Evolutionary conservation across 2,113 vertebrate species (phyloP), one percentile per base, ranked within the genome.

Genomic region (Chunga burmeisteri): DNA sequence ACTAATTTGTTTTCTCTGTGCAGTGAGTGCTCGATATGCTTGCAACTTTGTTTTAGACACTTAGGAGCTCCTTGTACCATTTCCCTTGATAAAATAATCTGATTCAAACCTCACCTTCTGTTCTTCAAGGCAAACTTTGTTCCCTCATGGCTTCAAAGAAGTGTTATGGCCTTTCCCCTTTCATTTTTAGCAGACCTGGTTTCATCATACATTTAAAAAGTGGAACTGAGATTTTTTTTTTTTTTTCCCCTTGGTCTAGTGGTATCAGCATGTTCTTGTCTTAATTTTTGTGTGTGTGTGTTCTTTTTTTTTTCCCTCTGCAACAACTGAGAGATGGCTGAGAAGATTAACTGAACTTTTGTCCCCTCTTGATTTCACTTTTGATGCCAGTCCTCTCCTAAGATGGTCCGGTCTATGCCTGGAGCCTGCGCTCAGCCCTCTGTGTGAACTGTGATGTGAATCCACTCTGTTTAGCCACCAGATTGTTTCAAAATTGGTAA

Each of bases 41-140:
- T 50, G 53, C 59, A 71, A 80, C 82, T 94, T 95, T 94, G 86
- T 56, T 95, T 87, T 68, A 93, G 81, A 42, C 38, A 68, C 65
- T 89, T 63, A 56, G 52, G 68, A 78, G 32, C 68, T 75, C 34
- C 80, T 86, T 62, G 56, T 34, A 20, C 49, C 61, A 5, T n/a
- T 79, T 88, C n/a, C 30, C n/a, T 92, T 47, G 17, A 47, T 47
- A 44, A 94, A 67, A 32, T 25, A 21, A 25, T 74, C 18, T 1
- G 6, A 26, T 66, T 86, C 80, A 85, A 77, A 7, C 65, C 46
- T 87, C 34, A 26, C 62, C 40, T 86, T 91, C 81, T 88, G 66
- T 94, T 94, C 91, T 84, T 94, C 73, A 80, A 90, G 87, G 71
- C 44, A 88, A 88, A 92, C 91, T 90, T 90, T 88, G 44, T 86